A percentile compares a stretch with the other conserved stretches of the same genome.
Evolutionary conservation across 2,113 vertebrate species (phyloP).

Genomic region (Leucopternis melanops): DNA sequence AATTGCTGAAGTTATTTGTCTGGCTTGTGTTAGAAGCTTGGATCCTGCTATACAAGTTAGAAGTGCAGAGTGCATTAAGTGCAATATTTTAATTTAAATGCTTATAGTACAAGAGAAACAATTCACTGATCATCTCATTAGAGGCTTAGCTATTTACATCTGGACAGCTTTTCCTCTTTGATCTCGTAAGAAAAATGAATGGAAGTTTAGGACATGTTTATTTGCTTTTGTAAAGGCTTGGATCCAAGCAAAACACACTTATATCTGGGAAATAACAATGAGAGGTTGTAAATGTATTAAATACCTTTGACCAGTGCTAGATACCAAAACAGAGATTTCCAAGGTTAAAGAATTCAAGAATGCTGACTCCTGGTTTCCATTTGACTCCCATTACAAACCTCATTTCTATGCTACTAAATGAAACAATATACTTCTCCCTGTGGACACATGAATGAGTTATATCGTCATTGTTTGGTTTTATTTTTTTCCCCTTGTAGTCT

Average conservation of each 20-base stretch:
- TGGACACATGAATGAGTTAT: neutral
- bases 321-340: neutral
- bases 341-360: neutral
- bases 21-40: conserved; percentile 30
- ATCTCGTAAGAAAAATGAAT: conserved; percentile 16
- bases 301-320: neutral
- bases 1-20: conserved; percentile 24
- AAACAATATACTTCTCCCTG: conserved; percentile 2
- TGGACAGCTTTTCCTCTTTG: conserved; percentile 37
- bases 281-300: neutral
- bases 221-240: conserved; percentile 24
- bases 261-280: neutral
- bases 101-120: conserved; percentile 33
- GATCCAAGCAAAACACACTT: conserved; percentile 27
- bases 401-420: neutral
- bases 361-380: conserved; percentile 13
- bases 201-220: neutral
- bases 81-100: conserved; percentile 29
- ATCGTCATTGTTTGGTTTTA: neutral
- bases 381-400: neutral
- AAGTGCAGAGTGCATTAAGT: neutral
- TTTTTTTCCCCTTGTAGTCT: neutral
- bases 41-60: neutral
- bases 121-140: conserved; percentile 33
- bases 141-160: conserved; percentile 36